Evolutionary conservation across 2,113 vertebrate species (phyloP).

Genomic region (Semicossyphus pulcher): DNA sequence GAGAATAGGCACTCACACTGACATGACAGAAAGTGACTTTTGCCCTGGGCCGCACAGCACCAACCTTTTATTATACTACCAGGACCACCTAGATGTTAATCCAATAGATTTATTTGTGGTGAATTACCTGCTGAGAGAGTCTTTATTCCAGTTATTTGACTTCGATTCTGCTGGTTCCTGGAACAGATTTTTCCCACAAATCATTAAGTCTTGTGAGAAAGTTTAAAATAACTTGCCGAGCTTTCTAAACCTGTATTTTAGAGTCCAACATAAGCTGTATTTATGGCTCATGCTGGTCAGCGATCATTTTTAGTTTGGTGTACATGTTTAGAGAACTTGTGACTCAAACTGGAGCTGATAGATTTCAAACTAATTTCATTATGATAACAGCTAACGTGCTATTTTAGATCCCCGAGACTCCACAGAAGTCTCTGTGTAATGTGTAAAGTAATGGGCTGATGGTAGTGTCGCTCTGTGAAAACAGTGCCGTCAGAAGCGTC

Average conservation of each 20-base stretch:
- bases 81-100: background rate
- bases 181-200: background rate
- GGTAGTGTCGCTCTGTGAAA: background rate
- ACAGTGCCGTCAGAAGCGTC: conserved; percentile 8
- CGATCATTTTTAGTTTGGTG: background rate
- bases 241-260: background rate
- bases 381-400: no score
- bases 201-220: background rate
- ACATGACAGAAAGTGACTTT: background rate
- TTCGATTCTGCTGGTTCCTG: no score
- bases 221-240: no score
- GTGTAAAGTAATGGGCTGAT: no score
- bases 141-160: background rate
- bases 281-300: no score
- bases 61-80: no score
- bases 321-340: background rate
- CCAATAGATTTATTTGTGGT: background rate
- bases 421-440: no score
- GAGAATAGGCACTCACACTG: background rate
- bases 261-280: no score
- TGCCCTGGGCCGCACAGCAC: background rate
- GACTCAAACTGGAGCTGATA: background rate
- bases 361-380: no score
- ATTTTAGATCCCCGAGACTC: no score
- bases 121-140: background rate